phyloP scores from a whole-genome alignment of 2,888 invertebrate genomes.

The Sycophila texana region DNA sequence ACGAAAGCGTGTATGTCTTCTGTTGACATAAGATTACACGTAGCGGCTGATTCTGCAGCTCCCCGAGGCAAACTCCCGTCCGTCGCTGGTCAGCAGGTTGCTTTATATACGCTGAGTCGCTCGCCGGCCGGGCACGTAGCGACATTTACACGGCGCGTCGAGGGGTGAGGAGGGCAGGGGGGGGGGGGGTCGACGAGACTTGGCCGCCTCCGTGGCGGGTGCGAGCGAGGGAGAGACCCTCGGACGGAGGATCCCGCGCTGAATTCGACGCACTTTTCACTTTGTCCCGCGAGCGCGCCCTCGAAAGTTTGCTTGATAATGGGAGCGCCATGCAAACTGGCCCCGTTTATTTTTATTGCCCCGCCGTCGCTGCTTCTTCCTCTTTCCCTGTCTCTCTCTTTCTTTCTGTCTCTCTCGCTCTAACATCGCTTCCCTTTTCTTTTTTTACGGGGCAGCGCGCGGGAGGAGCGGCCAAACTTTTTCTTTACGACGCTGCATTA shows the following conservation, averaged over 20 bases:
- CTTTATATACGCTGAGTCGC: slow-evolving; percentile 75
- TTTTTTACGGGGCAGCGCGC: not conserved
- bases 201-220: not conserved
- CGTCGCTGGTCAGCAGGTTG: slow-evolving; percentile 69
- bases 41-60: slow-evolving; percentile 68
- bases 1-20: slow-evolving; percentile 61
- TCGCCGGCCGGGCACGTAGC: slow-evolving; percentile 68
- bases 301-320: slow-evolving; percentile 31
- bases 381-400: not conserved
- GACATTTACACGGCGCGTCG: slow-evolving; percentile 67
- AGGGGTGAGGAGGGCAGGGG: not conserved
- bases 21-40: slow-evolving; percentile 70
- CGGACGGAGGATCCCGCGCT: not conserved
- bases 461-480: not conserved
- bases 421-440: not conserved
- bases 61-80: slow-evolving; percentile 62
- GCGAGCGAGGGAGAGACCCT: not conserved
- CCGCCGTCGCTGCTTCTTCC: no score
- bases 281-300: slow-evolving; percentile 7
- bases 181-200: not conserved
- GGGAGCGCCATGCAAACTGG: not conserved
- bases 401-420: not conserved
- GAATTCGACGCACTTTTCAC: slow-evolving; percentile 50
- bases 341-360: slow-evolving; percentile 9
- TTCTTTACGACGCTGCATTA: slow-evolving; percentile 2